Percentiles rank a stretch among this genome's conserved stretches.
These are phyloP conservation scores for Elegia similella DNA, from an alignment of 2,888 invertebrate genomes.

Conservation along the genomic window DNA sequence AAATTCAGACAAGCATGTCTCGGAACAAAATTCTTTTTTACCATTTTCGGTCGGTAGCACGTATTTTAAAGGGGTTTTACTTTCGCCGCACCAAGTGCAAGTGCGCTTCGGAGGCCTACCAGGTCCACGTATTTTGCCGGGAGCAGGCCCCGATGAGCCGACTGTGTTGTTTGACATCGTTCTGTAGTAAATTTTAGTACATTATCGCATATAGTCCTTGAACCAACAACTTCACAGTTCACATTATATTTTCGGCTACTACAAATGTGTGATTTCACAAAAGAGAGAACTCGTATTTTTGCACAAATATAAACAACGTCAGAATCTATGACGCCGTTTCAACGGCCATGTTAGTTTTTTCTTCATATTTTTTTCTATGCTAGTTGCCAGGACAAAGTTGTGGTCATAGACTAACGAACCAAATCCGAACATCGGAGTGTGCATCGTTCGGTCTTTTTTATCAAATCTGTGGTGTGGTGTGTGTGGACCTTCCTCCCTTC, in stretches of 20 bases:
- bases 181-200: constrained; percentile 48
- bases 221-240: constrained; percentile 33
- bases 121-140: constrained; percentile 84
- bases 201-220: constrained; percentile 46
- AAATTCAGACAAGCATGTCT: constrained; percentile 93
- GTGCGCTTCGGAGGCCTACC: constrained; percentile 91
- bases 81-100: constrained; percentile 94
- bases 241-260: constrained; percentile 51
- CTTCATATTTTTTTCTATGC: constrained; percentile 21
- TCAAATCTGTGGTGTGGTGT: too few relatives aligned
- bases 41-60: constrained; percentile 93
- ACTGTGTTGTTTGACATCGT: constrained; percentile 78
- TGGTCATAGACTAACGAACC: neutral
- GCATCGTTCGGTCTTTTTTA: too few relatives aligned
- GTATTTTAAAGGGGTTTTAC: constrained; percentile 91
- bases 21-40: constrained; percentile 96
- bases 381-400: neutral
- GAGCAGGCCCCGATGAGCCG: constrained; percentile 78
- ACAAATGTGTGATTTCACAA: constrained; percentile 27
- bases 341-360: constrained; percentile 70
- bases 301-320: constrained; percentile 77
- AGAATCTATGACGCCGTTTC: constrained; percentile 76
- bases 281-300: constrained; percentile 38
- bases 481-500: too few relatives aligned
- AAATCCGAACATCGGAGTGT: too few relatives aligned